A percentile compares a stretch with the other conserved stretches of the same genome.
Evolutionary conservation across 2,113 vertebrate genomes (phyloP).

Genomic region (Pithys albifrons): DNA sequence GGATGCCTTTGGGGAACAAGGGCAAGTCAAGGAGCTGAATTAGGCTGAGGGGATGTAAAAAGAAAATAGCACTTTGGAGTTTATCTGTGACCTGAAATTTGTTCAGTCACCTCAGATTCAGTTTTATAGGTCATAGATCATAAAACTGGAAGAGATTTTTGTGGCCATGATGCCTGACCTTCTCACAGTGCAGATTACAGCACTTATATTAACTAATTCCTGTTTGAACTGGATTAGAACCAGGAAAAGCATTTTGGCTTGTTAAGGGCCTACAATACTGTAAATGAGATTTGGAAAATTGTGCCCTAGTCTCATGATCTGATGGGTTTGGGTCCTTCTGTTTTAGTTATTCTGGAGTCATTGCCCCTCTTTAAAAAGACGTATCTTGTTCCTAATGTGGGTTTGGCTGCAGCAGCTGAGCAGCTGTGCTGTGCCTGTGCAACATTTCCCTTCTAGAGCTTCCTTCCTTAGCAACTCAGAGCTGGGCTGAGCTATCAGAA

Average conservation of each 20-base stretch:
- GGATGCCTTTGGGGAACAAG: background rate
- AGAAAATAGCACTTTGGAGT: background rate
- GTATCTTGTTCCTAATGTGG: background rate
- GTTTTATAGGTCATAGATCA: background rate
- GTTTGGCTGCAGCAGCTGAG: background rate
- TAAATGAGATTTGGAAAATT: background rate
- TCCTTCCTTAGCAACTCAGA: background rate
- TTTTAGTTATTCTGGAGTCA: background rate
- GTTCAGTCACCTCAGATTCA: background rate
- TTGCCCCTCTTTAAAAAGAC: background rate
- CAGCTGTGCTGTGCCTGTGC: accelerated
- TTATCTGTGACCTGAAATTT: background rate
- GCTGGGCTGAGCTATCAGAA: background rate
- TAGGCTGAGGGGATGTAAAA: background rate
- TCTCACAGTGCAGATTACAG: background rate
- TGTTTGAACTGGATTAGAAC: background rate
- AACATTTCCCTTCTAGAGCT: background rate
- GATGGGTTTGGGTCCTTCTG: background rate
- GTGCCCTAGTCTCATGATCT: background rate
- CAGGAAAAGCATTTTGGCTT: background rate
- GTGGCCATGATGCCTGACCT: background rate
- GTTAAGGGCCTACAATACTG: background rate
- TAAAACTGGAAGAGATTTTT: background rate
- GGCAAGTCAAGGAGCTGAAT: background rate
- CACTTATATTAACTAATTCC: background rate